Percentiles rank a stretch among this genome's conserved stretches.
Evolutionary conservation across 2,888 invertebrate species (phyloP).

Genomic region (Ectobius pallidus): DNA sequence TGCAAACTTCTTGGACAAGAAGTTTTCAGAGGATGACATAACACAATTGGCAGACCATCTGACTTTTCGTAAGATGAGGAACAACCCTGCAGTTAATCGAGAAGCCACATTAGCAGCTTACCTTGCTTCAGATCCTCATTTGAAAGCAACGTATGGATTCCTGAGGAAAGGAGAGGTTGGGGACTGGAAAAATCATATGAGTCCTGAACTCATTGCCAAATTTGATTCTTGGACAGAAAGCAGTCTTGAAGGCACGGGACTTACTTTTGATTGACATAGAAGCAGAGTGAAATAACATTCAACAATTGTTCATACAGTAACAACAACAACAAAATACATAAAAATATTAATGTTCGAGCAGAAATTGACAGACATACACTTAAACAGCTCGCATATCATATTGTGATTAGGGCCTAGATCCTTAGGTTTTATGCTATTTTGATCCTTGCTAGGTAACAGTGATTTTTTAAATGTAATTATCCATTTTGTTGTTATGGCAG

Average conservation of each 20-base stretch:
- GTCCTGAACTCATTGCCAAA: slow-evolving; percentile 68
- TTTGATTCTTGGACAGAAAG: slow-evolving; percentile 75
- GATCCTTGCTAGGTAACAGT: no score
- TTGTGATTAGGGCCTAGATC: no score
- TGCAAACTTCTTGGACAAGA: slow-evolving; percentile 72
- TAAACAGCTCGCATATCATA: no score
- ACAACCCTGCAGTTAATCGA: slow-evolving; percentile 78
- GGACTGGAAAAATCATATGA: slow-evolving; percentile 81
- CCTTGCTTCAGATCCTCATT: slow-evolving; percentile 52
- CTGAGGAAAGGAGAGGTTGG: slow-evolving; percentile 81
- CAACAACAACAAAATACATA: no score
- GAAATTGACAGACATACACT: no score
- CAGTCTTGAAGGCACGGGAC: slow-evolving; percentile 66
- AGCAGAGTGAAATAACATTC: no score
- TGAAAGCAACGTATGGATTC: slow-evolving; percentile 64
- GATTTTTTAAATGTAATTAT: no score
- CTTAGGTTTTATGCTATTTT: no score
- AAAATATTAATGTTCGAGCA: no score
- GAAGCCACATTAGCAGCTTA: slow-evolving; percentile 65
- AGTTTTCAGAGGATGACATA: slow-evolving; percentile 69
- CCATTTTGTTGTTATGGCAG: no score
- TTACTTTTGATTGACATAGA: slow-evolving; percentile 65
- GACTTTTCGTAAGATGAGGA: slow-evolving; percentile 81
- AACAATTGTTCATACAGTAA: no score
- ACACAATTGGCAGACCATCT: slow-evolving; percentile 72